Evolutionary conservation across 1,140 invertebrate genomes (phyloP), one percentile per base, ranked within the genome.

Genomic region (Harpegnathos saltator): DNA sequence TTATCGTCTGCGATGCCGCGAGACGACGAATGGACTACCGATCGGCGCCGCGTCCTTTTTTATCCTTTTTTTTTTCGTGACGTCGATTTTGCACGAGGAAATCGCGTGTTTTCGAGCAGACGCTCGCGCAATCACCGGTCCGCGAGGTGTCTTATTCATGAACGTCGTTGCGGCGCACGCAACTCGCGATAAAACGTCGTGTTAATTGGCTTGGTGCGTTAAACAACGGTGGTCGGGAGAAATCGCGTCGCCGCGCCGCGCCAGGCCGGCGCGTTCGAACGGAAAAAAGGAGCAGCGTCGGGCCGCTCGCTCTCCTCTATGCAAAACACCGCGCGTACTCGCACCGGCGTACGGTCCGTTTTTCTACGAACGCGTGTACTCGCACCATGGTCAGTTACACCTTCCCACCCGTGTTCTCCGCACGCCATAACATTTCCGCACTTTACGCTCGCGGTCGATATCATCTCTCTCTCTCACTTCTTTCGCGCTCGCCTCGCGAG

Each of bases 341-440:
- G 78, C 84, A 54, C 66, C 68, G n/a, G n/a, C n/a, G 81, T 85
- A 71, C 74, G 75, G 1, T 44, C 59, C 63, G 80, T 52, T 86
- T 83, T 86, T 86, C 81, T 86, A 62, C 71, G 71, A 62, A 85
- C 52, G 61, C 54, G 58, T 83, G 85, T 66, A 77, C 71, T 78
- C 58, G 78, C 84, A 54, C 66, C 68, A 58, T 85, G 87, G 86
- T 88, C 86, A 88, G 87, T 88, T 89, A 83, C 86, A 82, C 85
- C 86, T 89, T 73, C 78, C 72, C 74, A n/a, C 29, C 19, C 22
- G 72, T 85, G 86, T 85, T 84, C 62, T 59, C 71, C 80, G 82
- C 85, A 83, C 85, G 65, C 80, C 84, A 77, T 65, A 87, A 88
- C 85, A 87, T 87, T 88, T 88, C 85, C 86, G 86, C 82, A 68